Evolutionary conservation across 1,140 invertebrate genomes (phyloP), one percentile per base, ranked within the genome.

Genomic region (Drosophila parabipectinata): DNA sequence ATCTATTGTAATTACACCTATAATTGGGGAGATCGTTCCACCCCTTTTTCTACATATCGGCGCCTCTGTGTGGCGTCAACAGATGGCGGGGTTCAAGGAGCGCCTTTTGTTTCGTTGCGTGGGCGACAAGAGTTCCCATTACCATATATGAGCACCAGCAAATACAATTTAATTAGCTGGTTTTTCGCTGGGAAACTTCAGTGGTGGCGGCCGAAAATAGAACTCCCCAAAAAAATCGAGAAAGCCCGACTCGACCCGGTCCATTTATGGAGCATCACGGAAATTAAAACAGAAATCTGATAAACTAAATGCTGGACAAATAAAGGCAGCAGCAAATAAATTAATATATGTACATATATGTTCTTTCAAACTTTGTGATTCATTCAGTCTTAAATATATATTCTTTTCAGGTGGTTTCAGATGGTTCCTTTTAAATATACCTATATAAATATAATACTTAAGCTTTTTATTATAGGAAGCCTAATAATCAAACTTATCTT

Each of bases 81-180:
- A 73, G 51, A 69, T 69, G 66, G 44, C 68, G 66, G 41, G 41
- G 48, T 32, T 44, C 48, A 51, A 56, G 51, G 53, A 51, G 26
- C 21, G 47, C 37, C 56, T 61, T 45, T 58, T 59, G 53, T 58
- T 48, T 58, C 21, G 34, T 53, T 37, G 48, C 51, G 69, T 24
- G 41, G 69, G 72, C 59, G 48, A 18, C 54, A 44, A 14, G 10
- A 51, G 54, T 41, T 53, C 50, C 24, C 50, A 57, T 53, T 59
- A 18, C 81, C 80, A 77, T 77, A 73, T 80, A 67, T 60, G 77
- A 24, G 21, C 57, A 51, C 12, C 54, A 41, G 44, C 48, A 26
- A 63, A 67, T 67, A 58, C 21, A 75, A 74, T 60, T 85, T 59
- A 79, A 85, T 85, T 73, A 72, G 64, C 56, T 67, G 52, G 28